Conservation (phyloP, 2,113 vertebrate species). For the Mesitornis unicolor region DNA sequence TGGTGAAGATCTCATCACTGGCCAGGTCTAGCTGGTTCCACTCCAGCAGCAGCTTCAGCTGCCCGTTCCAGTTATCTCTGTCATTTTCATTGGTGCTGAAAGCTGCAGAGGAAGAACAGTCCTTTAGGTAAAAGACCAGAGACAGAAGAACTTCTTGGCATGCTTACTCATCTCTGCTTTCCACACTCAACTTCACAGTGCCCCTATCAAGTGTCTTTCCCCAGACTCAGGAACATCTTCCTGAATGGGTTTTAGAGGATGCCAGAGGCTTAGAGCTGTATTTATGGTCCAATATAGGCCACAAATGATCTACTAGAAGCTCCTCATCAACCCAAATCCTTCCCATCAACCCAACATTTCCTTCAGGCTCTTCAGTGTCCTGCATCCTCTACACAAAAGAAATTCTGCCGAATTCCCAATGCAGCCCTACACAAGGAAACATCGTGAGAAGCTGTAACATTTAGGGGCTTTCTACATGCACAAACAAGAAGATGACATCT, state of each 20-base stretch:
- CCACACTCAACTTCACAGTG: background rate
- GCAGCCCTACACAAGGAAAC: background rate
- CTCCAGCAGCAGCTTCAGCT: constrained; percentile 79
- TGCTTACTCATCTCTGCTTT: background rate
- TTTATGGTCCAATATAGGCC: background rate
- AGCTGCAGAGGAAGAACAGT: constrained; percentile 49
- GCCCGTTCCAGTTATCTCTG: constrained; percentile 81
- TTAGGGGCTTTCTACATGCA: background rate
- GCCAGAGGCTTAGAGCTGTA: background rate
- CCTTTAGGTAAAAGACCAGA: background rate
- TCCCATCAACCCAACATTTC: accelerated
- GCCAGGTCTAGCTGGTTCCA: constrained; percentile 83
- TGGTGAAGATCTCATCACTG: constrained; percentile 81
- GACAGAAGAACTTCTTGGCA: background rate
- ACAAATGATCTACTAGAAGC: background rate
- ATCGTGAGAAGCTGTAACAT: background rate
- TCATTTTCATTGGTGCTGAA: constrained; percentile 80
- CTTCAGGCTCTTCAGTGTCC: background rate
- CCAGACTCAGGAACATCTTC: background rate
- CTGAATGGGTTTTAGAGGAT: background rate
- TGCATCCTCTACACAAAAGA: background rate
- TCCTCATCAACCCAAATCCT: background rate
- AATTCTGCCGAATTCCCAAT: background rate
- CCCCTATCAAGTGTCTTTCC: background rate
- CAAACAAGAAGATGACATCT: background rate